Evolutionary conservation across 2,797 vertebrate genomes (phyloP).

Genomic region (Lutjanus campechanus): DNA sequence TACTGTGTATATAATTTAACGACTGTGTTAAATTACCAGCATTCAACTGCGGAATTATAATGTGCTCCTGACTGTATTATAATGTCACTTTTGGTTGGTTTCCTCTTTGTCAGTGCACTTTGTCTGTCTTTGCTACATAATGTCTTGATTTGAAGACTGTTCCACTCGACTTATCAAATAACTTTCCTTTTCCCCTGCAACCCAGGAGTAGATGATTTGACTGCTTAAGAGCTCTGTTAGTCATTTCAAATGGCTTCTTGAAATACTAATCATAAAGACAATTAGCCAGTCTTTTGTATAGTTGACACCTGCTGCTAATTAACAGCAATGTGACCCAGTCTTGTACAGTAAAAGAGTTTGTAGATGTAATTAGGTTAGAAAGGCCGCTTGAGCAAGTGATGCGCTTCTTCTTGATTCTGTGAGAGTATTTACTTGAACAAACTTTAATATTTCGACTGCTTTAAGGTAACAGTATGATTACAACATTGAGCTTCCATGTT

Average conservation of each 20-base stretch:
- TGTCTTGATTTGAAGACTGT: neutral
- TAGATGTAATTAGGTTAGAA: neutral
- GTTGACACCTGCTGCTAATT: neutral
- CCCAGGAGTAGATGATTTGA: neutral
- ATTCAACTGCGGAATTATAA: no score
- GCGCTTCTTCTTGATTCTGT: no score
- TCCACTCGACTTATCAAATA: neutral
- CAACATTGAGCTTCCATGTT: neutral
- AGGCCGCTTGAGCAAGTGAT: neutral
- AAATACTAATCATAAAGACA: slow-evolving; percentile 1
- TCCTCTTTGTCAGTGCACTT: neutral
- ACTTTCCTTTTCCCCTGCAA: neutral
- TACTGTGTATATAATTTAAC: no score
- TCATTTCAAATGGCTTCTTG: neutral
- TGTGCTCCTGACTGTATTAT: no score
- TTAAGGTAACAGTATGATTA: neutral
- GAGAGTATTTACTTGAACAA: no score
- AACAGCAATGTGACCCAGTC: neutral
- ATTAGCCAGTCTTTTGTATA: neutral
- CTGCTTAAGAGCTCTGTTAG: neutral
- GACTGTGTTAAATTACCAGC: no score
- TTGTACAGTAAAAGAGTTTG: neutral
- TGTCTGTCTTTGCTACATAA: neutral
- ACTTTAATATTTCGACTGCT: no score
- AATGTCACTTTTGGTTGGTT: no score